A percentile compares a stretch with the other conserved stretches of the same genome.
Evolutionary conservation across 2,888 invertebrate species (phyloP).

Genomic region (Caenorhabditis sulstoni): DNA sequence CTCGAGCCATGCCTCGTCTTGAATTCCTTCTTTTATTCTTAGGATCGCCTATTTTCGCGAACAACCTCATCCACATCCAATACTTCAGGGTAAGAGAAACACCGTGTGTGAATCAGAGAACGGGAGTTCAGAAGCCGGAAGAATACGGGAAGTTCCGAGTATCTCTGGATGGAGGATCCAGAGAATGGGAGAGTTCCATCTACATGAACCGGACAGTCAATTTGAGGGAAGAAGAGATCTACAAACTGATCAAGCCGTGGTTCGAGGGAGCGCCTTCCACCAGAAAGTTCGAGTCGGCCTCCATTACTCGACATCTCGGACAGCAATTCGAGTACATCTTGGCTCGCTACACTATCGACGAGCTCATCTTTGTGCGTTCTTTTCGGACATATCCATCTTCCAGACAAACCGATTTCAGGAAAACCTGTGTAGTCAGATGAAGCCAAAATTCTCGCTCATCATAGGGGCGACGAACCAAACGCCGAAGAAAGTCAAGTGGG

Average conservation of each 20-base stretch:
- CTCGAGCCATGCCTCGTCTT: conserved; percentile 22
- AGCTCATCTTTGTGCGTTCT: conserved; percentile 43
- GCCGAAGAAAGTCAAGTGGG: conserved; percentile 42
- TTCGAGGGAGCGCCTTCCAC: conserved; percentile 33
- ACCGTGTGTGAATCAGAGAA: background rate
- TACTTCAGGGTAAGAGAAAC: conserved; percentile 47
- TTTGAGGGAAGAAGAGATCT: conserved; percentile 49
- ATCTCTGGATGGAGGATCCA: conserved; percentile 19
- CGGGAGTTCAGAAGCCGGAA: conserved; percentile 41
- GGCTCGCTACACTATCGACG: conserved; percentile 28
- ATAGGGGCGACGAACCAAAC: conserved; percentile 21
- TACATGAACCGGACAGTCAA: conserved; percentile 50
- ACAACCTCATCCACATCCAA: conserved; percentile 42
- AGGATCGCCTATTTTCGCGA: background rate
- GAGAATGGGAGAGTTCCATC: conserved; percentile 45
- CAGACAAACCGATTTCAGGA: conserved; percentile 35
- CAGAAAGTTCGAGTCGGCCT: conserved; percentile 38
- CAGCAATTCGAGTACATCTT: conserved; percentile 44
- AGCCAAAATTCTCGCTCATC: conserved; percentile 52
- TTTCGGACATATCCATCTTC: no score
- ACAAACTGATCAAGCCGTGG: conserved; percentile 47
- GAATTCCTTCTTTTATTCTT: conserved; percentile 32
- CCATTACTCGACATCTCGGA: conserved; percentile 55
- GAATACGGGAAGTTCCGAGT: conserved; percentile 50
- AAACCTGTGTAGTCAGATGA: conserved; percentile 58